Base-by-base conservation (phyloP, 2,113 vertebrate species). In the Oreotrochilus melanogaster region DNA sequence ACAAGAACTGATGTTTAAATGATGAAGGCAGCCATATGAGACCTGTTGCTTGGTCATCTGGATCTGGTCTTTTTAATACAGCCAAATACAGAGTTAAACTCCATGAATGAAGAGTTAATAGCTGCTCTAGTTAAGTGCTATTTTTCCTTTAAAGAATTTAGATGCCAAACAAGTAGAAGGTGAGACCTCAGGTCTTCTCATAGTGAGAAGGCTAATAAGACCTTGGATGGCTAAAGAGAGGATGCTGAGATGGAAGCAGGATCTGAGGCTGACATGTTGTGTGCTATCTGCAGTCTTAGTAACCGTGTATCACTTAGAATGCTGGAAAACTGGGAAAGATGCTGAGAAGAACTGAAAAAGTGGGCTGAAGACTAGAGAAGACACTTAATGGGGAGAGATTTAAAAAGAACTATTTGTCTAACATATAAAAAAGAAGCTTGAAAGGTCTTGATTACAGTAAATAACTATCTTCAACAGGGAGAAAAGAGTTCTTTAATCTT, bases 361-460 rank as follows among this genome's bases (percentile, higher is more conserved):
- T 50, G 28, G 62, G 54, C 19, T 48, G 78, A 88, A 43, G 51
- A 35, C 61, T 92, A 74, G 18, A 81, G 80, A 92, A 81, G 48
- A 25, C 35, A 69, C 35, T 78, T 95, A 70, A 75, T 19, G n/a
- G 43, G 31, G 30, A 74, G 72, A 64, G 10, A 62, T 91, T 87
- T 79, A n/a, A 73, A 92, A 91, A 72, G 37, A 28, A 39, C 35
- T 69, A 47, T 91, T 48, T 87, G 57, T 66, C 78, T 58, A 65
- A 31, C 17, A 89, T 93, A 73, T 79, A 5, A 87, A 89, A 95
- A 93, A 87, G 58, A 72, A 75, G 65, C 84, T 23, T 81, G 78
- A 92, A 92, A 93, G 42, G 60, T 90, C 64, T 88, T 94, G 82
- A 90, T 95, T 96, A 83, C 33, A 80, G 86, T 84, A 64, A 88